phyloP scores from a whole-genome alignment of 2,113 vertebrate species.

The Saguinus midas region DNA sequence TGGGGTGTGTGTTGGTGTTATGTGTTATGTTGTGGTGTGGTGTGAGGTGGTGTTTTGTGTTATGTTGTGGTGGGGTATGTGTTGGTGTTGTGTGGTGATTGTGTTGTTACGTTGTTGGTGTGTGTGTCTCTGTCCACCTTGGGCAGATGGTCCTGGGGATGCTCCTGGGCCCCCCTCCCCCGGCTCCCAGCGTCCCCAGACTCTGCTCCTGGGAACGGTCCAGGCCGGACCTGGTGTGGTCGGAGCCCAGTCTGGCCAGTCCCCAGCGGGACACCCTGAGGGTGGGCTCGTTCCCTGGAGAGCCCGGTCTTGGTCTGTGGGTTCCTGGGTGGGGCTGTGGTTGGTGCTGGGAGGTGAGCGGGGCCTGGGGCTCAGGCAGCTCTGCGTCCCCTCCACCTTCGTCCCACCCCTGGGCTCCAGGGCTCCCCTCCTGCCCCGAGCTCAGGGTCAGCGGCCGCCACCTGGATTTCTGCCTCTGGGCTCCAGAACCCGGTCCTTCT shows the following conservation, averaged over 20 bases:
- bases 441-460: not conserved
- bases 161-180: not conserved
- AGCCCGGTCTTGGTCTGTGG: not conserved
- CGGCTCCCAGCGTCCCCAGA: not conserved
- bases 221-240: not conserved
- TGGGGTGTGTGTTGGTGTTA: no score
- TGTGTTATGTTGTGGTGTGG: no score
- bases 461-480: no score
- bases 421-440: accelerated
- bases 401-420: not conserved
- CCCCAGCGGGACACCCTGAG: not conserved
- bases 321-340: not conserved
- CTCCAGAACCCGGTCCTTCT: not conserved
- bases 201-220: not conserved
- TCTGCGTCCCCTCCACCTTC: not conserved
- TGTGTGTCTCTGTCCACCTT: not conserved
- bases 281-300: not conserved
- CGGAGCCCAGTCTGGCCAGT: not conserved
- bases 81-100: no score
- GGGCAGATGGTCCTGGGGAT: not conserved
- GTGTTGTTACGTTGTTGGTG: no score
- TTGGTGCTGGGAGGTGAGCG: not conserved
- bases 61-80: no score
- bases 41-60: no score
- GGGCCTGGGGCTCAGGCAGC: accelerated